Conservation (phyloP, 2,113 vertebrate species). For the Halichoerus grypus region DNA sequence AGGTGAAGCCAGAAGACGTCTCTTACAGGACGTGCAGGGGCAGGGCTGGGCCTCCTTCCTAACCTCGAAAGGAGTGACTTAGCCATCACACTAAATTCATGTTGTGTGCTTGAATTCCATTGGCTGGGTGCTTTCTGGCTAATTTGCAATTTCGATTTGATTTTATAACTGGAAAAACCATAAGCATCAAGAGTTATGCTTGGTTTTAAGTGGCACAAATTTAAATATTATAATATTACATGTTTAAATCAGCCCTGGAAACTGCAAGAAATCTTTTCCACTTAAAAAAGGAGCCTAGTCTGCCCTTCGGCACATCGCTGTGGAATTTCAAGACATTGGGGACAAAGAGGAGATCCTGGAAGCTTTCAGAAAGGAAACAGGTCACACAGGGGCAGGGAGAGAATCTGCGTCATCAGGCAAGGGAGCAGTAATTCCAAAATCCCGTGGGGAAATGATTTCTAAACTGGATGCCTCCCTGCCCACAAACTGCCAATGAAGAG, state of each 20-base stretch:
- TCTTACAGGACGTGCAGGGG: background rate
- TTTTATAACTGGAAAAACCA: conserved; percentile 22
- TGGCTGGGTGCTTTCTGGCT: background rate
- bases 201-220: background rate
- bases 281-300: background rate
- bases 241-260: background rate
- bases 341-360: background rate
- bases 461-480: fast-evolving
- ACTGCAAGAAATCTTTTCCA: background rate
- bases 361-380: background rate
- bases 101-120: background rate
- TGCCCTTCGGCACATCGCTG: too few relatives aligned
- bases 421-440: background rate
- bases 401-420: background rate
- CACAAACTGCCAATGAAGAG: background rate
- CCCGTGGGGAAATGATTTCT: background rate
- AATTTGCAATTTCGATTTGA: background rate
- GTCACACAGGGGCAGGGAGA: background rate
- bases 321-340: background rate
- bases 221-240: conserved; percentile 4
- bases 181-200: background rate
- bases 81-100: background rate
- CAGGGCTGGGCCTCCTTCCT: background rate
- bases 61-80: background rate
- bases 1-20: background rate